A percentile compares a stretch with the other conserved stretches of the same genome.
Evolutionary conservation across 2,797 vertebrate genomes (phyloP).

Genomic region (Perdix hodgsoniae): DNA sequence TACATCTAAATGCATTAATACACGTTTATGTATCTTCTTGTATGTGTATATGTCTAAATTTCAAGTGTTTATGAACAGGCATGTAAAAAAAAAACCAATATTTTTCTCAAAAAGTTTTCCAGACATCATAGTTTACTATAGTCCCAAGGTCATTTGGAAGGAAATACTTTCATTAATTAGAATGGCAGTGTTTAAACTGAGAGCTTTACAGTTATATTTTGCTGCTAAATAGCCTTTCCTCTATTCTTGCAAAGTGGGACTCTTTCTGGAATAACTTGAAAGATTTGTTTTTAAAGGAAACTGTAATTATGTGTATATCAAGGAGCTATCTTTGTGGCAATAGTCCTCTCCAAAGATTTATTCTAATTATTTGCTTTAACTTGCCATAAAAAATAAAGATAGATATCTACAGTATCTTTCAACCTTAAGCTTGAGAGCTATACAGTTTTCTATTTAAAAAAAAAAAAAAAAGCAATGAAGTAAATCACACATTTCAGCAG

Average conservation of each 20-base stretch:
- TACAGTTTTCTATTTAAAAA: background rate
- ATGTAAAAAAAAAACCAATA: background rate
- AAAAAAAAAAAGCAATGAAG: background rate
- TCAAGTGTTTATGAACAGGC: background rate
- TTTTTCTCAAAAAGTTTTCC: background rate
- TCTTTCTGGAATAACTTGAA: background rate
- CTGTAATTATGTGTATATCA: background rate
- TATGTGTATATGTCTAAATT: background rate
- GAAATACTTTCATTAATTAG: background rate
- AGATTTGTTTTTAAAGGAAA: background rate
- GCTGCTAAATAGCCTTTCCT: background rate
- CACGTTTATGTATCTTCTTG: fast-evolving
- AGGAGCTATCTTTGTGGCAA: background rate
- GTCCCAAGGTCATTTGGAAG: background rate
- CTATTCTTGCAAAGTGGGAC: background rate
- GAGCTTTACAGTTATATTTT: background rate
- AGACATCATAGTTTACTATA: background rate
- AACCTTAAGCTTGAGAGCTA: background rate
- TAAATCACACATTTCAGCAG: background rate
- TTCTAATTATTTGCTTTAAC: background rate
- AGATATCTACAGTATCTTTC: background rate
- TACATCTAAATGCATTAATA: no score
- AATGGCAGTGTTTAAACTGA: background rate
- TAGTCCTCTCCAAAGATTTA: background rate
- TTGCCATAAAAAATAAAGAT: background rate